These are phyloP conservation scores for Salminus brasiliensis DNA, from an alignment of 2,113 vertebrate species.

Conservation along the genomic window DNA sequence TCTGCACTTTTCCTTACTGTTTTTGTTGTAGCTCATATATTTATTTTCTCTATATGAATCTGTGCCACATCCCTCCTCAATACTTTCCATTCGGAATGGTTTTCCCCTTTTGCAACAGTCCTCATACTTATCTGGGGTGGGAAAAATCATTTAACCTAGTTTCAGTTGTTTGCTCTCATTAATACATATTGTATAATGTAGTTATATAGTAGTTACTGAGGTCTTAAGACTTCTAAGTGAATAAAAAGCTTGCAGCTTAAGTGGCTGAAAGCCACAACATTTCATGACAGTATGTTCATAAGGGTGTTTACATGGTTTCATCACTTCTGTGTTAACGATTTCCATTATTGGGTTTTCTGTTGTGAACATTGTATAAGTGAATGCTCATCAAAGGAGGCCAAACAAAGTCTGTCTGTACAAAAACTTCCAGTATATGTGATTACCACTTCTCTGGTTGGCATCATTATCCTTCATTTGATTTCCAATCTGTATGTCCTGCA, in stretches of 20 bases:
- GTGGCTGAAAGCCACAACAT: not conserved
- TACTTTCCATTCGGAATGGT: conserved; percentile 24
- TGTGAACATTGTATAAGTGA: not conserved
- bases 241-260: not conserved
- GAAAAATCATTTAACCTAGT: conserved; percentile 43
- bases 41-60: conserved; percentile 59
- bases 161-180: not conserved
- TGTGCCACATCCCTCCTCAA: conserved; percentile 21
- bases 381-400: too few species aligned
- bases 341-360: not conserved
- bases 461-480: conserved; percentile 48
- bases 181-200: too few species aligned
- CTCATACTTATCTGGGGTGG: conserved; percentile 27
- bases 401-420: too few species aligned
- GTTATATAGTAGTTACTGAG: not conserved
- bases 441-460: conserved; percentile 2
- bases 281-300: not conserved
- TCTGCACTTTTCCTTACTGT: conserved; percentile 57
- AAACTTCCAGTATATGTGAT: conserved; percentile 48
- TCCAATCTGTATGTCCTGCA: conserved; percentile 48
- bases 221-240: not conserved
- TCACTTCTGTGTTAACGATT: not conserved
- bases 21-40: conserved; percentile 60
- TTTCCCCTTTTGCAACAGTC: conserved; percentile 55
- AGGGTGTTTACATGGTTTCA: not conserved